Conservation (phyloP, 2,113 vertebrate species). For the pig (Sus scrofa) region DNA sequence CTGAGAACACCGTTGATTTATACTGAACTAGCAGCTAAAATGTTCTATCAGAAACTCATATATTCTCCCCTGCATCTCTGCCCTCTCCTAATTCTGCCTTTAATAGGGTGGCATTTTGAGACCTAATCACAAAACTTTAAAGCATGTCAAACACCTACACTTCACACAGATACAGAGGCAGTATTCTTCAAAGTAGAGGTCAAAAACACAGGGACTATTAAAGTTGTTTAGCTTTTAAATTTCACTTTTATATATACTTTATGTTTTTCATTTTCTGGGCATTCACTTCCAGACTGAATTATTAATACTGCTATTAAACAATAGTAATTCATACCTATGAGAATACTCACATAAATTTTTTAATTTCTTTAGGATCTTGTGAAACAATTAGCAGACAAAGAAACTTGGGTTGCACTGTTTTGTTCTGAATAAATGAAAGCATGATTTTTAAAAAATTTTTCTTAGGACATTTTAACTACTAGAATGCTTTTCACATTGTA, state of each 20-base stretch:
- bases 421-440: neutral
- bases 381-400: neutral
- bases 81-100: neutral
- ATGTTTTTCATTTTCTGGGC: neutral
- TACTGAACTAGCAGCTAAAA: neutral
- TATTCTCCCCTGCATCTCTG: neutral
- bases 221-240: neutral
- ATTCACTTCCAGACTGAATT: neutral
- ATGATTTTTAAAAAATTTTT: neutral
- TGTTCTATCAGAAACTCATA: neutral
- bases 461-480: neutral
- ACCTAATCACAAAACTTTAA: neutral
- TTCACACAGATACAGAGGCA: neutral
- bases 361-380: neutral
- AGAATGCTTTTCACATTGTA: neutral
- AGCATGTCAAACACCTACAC: neutral
- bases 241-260: neutral
- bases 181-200: neutral
- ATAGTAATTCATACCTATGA: neutral
- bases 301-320: neutral
- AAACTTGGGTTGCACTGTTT: neutral
- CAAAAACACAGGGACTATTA: neutral
- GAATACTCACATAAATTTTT: neutral
- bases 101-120: neutral
- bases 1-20: neutral